Percentiles rank a stretch among this genome's conserved stretches.
Conservation (phyloP, 2,888 invertebrate genomes). For the Amblyjoppa fuscipennis region DNA sequence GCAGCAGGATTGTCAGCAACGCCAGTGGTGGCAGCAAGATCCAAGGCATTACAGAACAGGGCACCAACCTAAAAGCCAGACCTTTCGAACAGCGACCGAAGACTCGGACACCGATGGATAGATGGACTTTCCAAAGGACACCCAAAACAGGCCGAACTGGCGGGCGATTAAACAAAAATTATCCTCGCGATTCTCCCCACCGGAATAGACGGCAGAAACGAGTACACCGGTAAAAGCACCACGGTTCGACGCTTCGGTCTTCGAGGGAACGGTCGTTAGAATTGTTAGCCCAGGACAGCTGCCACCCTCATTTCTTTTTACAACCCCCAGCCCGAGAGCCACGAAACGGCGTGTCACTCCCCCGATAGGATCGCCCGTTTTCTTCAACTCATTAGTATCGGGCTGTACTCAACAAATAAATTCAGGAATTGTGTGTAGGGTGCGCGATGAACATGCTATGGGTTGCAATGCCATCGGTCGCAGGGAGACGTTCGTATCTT, state of each 20-base stretch:
- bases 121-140: background rate
- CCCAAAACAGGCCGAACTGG: background rate
- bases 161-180: constrained; percentile 38
- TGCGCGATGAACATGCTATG: background rate
- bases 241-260: constrained; percentile 39
- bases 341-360: constrained; percentile 6
- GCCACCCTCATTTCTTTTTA: constrained; percentile 51
- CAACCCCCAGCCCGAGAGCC: constrained; percentile 17
- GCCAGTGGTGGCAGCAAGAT: background rate
- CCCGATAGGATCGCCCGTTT: constrained; percentile 26
- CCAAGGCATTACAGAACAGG: background rate
- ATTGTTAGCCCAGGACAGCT: constrained; percentile 55
- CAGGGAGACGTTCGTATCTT: background rate
- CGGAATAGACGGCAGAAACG: constrained; percentile 1
- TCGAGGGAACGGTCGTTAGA: constrained; percentile 48
- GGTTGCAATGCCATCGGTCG: background rate
- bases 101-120: background rate
- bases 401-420: constrained; percentile 18
- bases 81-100: background rate
- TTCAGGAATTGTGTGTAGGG: constrained; percentile 4
- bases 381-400: constrained; percentile 42
- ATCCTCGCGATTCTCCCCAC: background rate
- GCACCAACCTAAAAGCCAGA: background rate
- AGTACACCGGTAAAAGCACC: constrained; percentile 24
- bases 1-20: constrained; percentile 37